phyloP scores from a whole-genome alignment of 2,888 invertebrate genomes.

The Willowsia nigromaculata region DNA sequence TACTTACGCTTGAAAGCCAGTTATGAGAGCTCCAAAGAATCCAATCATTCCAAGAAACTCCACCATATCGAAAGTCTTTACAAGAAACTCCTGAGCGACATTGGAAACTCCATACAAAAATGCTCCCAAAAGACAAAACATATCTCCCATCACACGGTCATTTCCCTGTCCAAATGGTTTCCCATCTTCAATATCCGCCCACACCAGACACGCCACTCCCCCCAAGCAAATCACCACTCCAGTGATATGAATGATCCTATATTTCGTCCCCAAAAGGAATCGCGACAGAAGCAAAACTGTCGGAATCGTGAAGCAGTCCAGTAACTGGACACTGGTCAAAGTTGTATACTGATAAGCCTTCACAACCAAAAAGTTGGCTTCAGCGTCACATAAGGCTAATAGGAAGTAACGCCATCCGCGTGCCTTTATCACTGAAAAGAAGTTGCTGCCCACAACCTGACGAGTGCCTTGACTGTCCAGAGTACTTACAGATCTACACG shows the following conservation, averaged over 20 bases:
- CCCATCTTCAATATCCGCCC: conserved; percentile 87
- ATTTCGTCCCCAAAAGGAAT: conserved; percentile 87
- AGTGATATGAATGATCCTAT: conserved; percentile 85
- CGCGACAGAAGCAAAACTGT: conserved; percentile 89
- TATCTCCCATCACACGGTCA: conserved; percentile 90
- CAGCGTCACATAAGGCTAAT: conserved; percentile 90
- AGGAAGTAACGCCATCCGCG: conserved; percentile 90
- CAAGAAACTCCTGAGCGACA: conserved; percentile 89
- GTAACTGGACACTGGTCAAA: conserved; percentile 87
- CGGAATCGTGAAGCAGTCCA: conserved; percentile 92
- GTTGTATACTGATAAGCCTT: conserved; percentile 89
- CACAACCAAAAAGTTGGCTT: conserved; percentile 90
- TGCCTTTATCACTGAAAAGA: conserved; percentile 85
- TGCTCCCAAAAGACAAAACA: conserved; percentile 89
- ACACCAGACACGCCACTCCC: conserved; percentile 90
- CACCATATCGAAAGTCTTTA: conserved; percentile 86
- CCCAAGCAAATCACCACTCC: conserved; percentile 90
- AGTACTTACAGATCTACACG: conserved; percentile 81
- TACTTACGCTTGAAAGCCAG: conserved; percentile 89
- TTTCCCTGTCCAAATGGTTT: conserved; percentile 80
- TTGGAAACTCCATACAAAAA: conserved; percentile 89
- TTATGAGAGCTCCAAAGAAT: conserved; percentile 88
- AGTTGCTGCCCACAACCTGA: conserved; percentile 82
- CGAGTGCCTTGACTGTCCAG: background rate
- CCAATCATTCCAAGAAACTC: conserved; percentile 92